Evolutionary conservation across 2,113 vertebrate genomes (phyloP).

Genomic region (Girardinichthys multiradiatus): DNA sequence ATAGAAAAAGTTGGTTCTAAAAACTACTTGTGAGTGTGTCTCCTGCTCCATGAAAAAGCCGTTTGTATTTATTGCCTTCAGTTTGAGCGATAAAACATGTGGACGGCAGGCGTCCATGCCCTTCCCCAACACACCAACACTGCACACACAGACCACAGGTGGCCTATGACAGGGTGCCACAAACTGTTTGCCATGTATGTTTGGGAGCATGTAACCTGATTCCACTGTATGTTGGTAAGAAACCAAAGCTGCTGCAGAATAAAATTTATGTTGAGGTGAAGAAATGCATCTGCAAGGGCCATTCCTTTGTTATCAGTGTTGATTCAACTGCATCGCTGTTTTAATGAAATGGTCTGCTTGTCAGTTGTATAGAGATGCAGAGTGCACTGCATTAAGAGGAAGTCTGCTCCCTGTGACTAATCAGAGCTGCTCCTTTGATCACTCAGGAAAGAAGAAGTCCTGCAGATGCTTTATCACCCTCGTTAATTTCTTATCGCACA

Average conservation of each 20-base stretch:
- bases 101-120: conserved; percentile 26
- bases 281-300: not conserved
- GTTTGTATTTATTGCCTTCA: conserved; percentile 35
- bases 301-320: conserved; percentile 13
- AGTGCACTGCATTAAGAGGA: conserved; percentile 15
- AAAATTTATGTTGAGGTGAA: not conserved
- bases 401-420: conserved; percentile 45
- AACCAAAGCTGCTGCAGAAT: not conserved
- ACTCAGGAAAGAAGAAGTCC: conserved; percentile 42
- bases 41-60: conserved; percentile 12
- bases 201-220: not conserved
- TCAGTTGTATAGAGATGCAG: conserved; percentile 19
- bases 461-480: conserved; percentile 52
- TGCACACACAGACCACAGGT: conserved; percentile 12
- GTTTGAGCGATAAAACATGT: conserved; percentile 46
- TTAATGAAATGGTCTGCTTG: conserved; percentile 17
- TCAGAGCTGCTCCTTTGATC: conserved; percentile 47
- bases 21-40: not conserved
- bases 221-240: not conserved
- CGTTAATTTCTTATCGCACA: conserved; percentile 54
- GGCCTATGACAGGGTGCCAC: conserved; percentile 16
- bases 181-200: conserved; percentile 5
- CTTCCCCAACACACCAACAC: not conserved
- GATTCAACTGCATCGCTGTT: conserved; percentile 1
- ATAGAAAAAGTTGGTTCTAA: not conserved